Conservation (phyloP, 2,797 vertebrate genomes). For the Melanotaenia nigrans region DNA sequence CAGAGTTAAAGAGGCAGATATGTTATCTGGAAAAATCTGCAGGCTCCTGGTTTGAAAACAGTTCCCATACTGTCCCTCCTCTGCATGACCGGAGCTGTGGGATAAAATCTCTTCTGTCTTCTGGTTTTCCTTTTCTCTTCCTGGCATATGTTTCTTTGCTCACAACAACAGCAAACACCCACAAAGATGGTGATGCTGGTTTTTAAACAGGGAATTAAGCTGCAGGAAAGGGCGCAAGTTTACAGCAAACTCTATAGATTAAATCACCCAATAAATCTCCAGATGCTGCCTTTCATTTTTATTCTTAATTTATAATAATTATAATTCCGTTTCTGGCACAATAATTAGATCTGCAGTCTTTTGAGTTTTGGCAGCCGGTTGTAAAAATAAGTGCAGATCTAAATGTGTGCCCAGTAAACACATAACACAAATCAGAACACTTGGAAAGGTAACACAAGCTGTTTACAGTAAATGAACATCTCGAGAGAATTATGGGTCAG, state of each 20-base stretch:
- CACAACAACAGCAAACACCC: constrained; percentile 29
- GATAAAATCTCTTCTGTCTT: constrained; percentile 43
- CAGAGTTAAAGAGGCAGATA: constrained; percentile 67
- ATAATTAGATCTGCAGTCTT: constrained; percentile 13
- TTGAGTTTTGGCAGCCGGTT: constrained; percentile 9
- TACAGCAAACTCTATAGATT: constrained; percentile 14
- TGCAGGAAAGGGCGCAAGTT: not conserved
- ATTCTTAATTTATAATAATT: constrained; percentile 25
- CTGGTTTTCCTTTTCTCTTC: constrained; percentile 36
- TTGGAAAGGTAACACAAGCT: constrained; percentile 43
- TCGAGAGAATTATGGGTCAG: constrained; percentile 53
- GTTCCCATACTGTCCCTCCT: constrained; percentile 64
- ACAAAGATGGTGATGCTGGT: constrained; percentile 8
- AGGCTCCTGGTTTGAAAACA: constrained; percentile 54
- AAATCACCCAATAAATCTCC: constrained; percentile 28
- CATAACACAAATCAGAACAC: constrained; percentile 40
- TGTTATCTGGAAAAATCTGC: constrained; percentile 76
- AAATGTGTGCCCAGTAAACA: constrained; percentile 7
- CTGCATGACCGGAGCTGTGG: constrained; percentile 30
- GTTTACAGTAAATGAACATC: constrained; percentile 41
- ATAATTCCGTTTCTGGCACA: constrained; percentile 25
- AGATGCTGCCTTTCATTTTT: constrained; percentile 20
- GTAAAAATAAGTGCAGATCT: constrained; percentile 5
- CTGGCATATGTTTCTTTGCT: constrained; percentile 55
- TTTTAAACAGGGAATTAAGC: constrained; percentile 13